Evolutionary conservation across 37 sponge, comb jelly and placozoan species (phyloP), one percentile per base, ranked within the genome.

Genomic region (Amphimedon queenslandica): DNA sequence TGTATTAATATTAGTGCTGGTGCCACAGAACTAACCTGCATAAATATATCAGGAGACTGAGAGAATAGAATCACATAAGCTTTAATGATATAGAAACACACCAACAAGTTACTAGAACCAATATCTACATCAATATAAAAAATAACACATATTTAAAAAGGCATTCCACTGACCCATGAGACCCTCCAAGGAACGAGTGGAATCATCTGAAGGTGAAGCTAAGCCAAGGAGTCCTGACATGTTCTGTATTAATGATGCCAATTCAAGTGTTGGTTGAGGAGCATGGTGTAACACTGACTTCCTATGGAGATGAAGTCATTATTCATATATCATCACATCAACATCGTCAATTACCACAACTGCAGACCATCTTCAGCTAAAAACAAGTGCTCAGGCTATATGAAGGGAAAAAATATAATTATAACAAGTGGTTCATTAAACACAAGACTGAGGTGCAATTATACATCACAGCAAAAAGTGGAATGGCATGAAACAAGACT

Each of bases 341-440:
- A 0, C 27, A 35, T 24, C 24, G 5, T 10, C 29, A 34, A 66
- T 64, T 39, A 82, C 92, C 92, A 91, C 30, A 91, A 55, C 24
- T 57, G 72, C 27, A 91, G 77, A 31, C 84, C 92, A 70, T 82
- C 88, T 35, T 91, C 92, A 18, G 76, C 83, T 27, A 91, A 63
- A 40, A 86, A 85, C 0, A 91, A 72, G 63, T 91, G 88, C 27
- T 77, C 77, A 20, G 53, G 55, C 87, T 90, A 42, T 0, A 33
- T 3, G 35, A 8, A n/a, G n/a, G n/a, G n/a, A n/a, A n/a, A n/a
- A n/a, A n/a, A n/a, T n/a, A n/a, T n/a, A n/a, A n/a, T n/a, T n/a
- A n/a, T n/a, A n/a, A n/a, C n/a, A n/a, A n/a, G n/a, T n/a, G n/a
- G n/a, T n/a, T n/a, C n/a, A n/a, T n/a, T n/a, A n/a, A n/a, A n/a